Percentiles rank a stretch among this genome's conserved stretches.
phyloP scores from a whole-genome alignment of 1,140 invertebrate genomes.

The Megalonaias nervosa region DNA sequence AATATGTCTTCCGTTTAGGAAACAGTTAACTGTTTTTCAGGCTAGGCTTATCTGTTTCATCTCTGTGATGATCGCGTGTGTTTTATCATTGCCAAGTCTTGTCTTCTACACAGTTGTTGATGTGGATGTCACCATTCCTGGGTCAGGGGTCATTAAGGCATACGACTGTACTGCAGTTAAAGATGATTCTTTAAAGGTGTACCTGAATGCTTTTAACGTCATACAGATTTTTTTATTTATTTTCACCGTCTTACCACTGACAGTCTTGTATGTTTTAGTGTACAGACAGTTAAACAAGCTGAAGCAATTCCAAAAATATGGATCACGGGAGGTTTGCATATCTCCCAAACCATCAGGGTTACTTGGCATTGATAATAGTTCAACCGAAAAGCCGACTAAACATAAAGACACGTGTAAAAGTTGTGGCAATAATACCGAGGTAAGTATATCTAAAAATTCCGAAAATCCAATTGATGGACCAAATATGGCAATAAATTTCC shows the following conservation, averaged over 20 bases:
- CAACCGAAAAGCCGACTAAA: neutral
- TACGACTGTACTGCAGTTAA: conserved; percentile 16
- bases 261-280: conserved; percentile 22
- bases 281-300: conserved; percentile 8
- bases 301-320: conserved; percentile 2
- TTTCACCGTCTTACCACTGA: neutral
- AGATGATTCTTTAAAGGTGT: conserved; percentile 3
- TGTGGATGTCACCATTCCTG: conserved; percentile 11
- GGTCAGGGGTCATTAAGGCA: conserved; percentile 1
- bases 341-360: too few species aligned
- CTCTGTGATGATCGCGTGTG: conserved; percentile 2
- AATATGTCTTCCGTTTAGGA: conserved; percentile 45
- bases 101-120: conserved; percentile 16
- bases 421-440: neutral
- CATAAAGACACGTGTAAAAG: neutral
- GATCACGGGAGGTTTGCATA: neutral
- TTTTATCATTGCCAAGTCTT: conserved; percentile 24
- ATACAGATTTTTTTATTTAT: conserved; percentile 13
- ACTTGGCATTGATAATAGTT: neutral
- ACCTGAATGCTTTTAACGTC: conserved; percentile 21
- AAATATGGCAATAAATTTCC: too few species aligned
- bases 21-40: conserved; percentile 23
- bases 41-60: conserved; percentile 19
- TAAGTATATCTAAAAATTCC: neutral
- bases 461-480: neutral